Evolutionary conservation across 2,797 vertebrate species (phyloP), one percentile per base, ranked within the genome.

Genomic region (Muscicapa striata): DNA sequence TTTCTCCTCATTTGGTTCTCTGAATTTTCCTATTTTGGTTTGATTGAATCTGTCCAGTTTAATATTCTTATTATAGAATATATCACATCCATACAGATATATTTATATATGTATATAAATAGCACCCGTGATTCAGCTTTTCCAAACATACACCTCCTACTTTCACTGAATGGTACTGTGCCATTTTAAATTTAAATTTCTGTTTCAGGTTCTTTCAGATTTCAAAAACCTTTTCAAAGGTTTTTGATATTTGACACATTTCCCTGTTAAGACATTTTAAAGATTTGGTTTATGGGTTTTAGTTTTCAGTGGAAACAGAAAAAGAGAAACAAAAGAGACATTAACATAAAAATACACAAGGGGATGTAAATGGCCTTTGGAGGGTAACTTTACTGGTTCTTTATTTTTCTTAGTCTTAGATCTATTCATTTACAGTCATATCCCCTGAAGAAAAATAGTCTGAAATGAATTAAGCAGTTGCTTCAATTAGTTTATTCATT

Each of bases 331-430:
- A 46, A 78, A 74, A 51, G 23, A 66, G 3, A 34, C 19, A 81
- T 81, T 91, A 84, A 6, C 74, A 80, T 89, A 73, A 84, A 90
- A 90, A 90, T 78, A 64, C 75, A 70, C 54, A 48, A 8, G n/a
- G 27, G 51, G 41, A n/a, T 54, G 26, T 49, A 62, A 89, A 68
- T 52, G 23, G 61, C 32, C 64, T 96, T 95, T 95, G 74, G 92
- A 96, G 79, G 57, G 20, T 36, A 86, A 61, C 41, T 82, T 78
- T 8, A 48, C 49, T 36, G 41, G 27, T 32, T 59, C 23, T 81
- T 85, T 55, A 30, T 86, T 82, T 85, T 82, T 76, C 48, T 80
- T 90, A 49, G 32, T 61, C 48, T 88, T 90, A 74, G 72, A 70
- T 87, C 72, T 85, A 20, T 80, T 84, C 17, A 66, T 86, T 88